phyloP scores from a whole-genome alignment of 2,888 invertebrate genomes.

The Ophion slaviceki region DNA sequence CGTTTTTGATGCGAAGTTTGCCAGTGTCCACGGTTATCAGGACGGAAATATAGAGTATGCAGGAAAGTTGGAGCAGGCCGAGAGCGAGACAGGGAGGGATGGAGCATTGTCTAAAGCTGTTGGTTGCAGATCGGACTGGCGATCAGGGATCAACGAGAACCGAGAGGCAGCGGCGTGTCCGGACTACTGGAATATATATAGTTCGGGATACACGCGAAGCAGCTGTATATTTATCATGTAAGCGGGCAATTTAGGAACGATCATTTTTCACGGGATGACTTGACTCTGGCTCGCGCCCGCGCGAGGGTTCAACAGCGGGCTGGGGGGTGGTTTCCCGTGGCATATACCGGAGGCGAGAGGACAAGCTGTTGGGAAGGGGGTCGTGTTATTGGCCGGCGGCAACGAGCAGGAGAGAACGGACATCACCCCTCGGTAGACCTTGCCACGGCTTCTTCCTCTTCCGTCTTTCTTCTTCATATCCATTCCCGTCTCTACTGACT shows the following conservation, averaged over 20 bases:
- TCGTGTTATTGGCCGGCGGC: slow-evolving; percentile 82
- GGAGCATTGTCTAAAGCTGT: slow-evolving; percentile 37
- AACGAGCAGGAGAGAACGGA: slow-evolving; percentile 79
- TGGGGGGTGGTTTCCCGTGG: slow-evolving; percentile 77
- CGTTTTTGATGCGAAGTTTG: slow-evolving; percentile 46
- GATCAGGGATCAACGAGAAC: slow-evolving; percentile 65
- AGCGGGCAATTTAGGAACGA: slow-evolving; percentile 83
- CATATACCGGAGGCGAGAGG: slow-evolving; percentile 51
- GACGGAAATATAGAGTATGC: slow-evolving; percentile 46
- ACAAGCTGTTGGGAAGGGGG: slow-evolving; percentile 61
- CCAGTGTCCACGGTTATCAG: slow-evolving; percentile 54
- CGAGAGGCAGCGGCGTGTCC: slow-evolving; percentile 54
- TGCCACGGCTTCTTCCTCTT: slow-evolving; percentile 67
- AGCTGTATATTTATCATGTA: slow-evolving; percentile 83
- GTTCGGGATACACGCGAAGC: slow-evolving; percentile 59
- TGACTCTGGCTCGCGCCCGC: slow-evolving; percentile 76
- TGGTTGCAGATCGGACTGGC: slow-evolving; percentile 59
- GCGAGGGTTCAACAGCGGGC: slow-evolving; percentile 67
- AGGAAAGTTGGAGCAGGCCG: slow-evolving; percentile 45
- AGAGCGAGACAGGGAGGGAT: slow-evolving; percentile 17
- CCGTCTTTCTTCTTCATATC: slow-evolving; percentile 40
- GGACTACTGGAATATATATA: slow-evolving; percentile 65
- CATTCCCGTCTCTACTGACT: slow-evolving; percentile 67
- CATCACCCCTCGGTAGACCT: slow-evolving; percentile 77
- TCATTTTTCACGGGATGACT: slow-evolving; percentile 82